These are phyloP conservation scores for Polyodon spathula DNA, from an alignment of 2,113 vertebrate species.

Conservation along the genomic window DNA sequence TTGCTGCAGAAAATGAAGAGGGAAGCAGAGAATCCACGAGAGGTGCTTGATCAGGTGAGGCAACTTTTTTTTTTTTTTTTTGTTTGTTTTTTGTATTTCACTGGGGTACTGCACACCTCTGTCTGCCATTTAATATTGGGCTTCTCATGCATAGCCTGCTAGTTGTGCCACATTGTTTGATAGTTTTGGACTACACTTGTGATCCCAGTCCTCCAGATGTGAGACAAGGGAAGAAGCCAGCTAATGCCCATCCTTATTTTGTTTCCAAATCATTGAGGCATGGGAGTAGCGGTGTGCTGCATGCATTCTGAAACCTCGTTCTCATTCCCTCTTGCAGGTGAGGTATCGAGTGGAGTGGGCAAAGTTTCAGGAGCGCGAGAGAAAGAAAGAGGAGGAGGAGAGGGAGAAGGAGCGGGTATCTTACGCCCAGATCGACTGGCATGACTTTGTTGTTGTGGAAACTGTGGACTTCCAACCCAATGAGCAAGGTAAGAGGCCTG, in stretches of 20 bases:
- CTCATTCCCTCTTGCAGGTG: constrained; percentile 51
- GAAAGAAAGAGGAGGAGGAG: constrained; percentile 96
- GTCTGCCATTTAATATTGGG: too few relatives aligned
- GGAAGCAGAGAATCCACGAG: constrained; percentile 86
- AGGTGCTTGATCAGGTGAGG: constrained; percentile 92
- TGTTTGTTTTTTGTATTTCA: too few relatives aligned
- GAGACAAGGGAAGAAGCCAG: too few relatives aligned
- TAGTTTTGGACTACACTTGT: too few relatives aligned
- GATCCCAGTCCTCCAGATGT: too few relatives aligned
- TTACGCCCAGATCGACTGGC: constrained; percentile 97
- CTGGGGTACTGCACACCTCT: background rate
- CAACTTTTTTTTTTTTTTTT: background rate
- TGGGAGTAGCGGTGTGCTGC: too few relatives aligned
- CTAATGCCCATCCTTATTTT: too few relatives aligned
- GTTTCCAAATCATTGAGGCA: background rate
- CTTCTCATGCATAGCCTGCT: too few relatives aligned
- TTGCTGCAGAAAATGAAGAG: constrained; percentile 84
- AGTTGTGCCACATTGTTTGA: too few relatives aligned
- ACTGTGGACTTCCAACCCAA: constrained; percentile 95
- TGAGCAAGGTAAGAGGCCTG: constrained; percentile 71
- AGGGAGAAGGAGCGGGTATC: constrained; percentile 90
- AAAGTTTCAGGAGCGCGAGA: constrained; percentile 92
- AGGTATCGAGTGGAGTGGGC: constrained; percentile 96
- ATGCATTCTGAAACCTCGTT: background rate
- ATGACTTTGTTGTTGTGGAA: constrained; percentile 96